These are phyloP conservation scores for Clanis bilineata DNA, from an alignment of 2,888 invertebrate species.

Conservation along the genomic window DNA sequence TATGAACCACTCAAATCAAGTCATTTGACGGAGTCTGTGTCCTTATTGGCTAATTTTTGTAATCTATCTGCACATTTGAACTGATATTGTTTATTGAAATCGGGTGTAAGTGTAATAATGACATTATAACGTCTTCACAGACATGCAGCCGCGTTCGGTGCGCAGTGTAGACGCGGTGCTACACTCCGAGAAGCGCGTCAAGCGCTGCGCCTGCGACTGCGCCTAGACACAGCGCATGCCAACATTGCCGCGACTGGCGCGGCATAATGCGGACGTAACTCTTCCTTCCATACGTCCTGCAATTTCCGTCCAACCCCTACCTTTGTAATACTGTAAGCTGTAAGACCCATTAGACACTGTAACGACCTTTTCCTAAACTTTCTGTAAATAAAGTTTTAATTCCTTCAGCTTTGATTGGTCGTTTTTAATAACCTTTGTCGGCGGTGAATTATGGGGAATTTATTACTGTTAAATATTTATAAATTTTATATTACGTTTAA, in stretches of 20 bases:
- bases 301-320: conserved; percentile 20
- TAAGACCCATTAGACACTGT: conserved; percentile 32
- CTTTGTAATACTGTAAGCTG: conserved; percentile 12
- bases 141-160: conserved; percentile 88
- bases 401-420: conserved; percentile 48
- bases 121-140: conserved; percentile 62
- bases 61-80: too few relatives aligned
- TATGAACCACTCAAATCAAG: too few relatives aligned
- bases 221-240: conserved; percentile 55
- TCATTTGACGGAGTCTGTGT: too few relatives aligned
- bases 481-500: conserved; percentile 50
- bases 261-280: conserved; percentile 16
- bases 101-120: neutral
- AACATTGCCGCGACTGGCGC: conserved; percentile 32
- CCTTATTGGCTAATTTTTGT: too few relatives aligned
- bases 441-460: conserved; percentile 48
- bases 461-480: conserved; percentile 55
- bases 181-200: conserved; percentile 84
- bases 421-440: conserved; percentile 51
- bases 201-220: conserved; percentile 90
- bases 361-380: conserved; percentile 40
- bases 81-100: too few relatives aligned
- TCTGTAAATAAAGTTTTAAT: conserved; percentile 70
- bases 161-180: conserved; percentile 83
- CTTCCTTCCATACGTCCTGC: neutral